These are phyloP conservation scores for Triplophysa rosa DNA, from an alignment of 2,113 vertebrate genomes.

Conservation along the genomic window DNA sequence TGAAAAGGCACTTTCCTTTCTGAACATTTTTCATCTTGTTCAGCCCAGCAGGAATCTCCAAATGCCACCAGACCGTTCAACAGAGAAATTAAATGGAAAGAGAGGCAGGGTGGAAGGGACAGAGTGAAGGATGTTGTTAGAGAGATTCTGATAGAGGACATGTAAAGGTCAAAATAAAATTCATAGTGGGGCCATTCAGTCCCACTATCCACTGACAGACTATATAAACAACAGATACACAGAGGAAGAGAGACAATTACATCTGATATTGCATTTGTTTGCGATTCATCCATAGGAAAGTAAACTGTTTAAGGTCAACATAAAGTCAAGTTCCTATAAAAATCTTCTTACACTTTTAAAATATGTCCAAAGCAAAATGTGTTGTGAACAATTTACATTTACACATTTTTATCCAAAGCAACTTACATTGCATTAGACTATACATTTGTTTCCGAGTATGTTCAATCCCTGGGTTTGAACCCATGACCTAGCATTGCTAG, in stretches of 20 bases:
- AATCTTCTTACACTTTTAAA: too few species aligned
- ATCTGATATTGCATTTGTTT: background rate
- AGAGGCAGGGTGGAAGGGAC: background rate
- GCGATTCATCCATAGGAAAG: background rate
- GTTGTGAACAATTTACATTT: background rate
- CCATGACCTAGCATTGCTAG: too few species aligned
- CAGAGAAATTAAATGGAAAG: slow-evolving; percentile 17
- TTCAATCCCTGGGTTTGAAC: too few species aligned
- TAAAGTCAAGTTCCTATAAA: too few species aligned
- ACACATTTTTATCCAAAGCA: too few species aligned
- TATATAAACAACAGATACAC: slow-evolving; percentile 7
- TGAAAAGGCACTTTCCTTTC: slow-evolving; percentile 21
- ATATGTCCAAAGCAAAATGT: background rate
- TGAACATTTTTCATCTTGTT: slow-evolving; percentile 19
- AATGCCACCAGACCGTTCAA: slow-evolving; percentile 23
- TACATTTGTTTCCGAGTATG: too few species aligned
- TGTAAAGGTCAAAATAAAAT: slow-evolving; percentile 55
- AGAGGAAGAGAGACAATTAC: background rate
- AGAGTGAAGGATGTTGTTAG: slow-evolving; percentile 5
- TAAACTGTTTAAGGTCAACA: too few species aligned
- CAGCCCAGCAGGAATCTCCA: slow-evolving; percentile 36
- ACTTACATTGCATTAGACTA: too few species aligned
- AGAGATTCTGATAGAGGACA: slow-evolving; percentile 36
- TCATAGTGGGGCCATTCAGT: slow-evolving; percentile 10
- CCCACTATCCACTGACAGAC: slow-evolving; percentile 26